phyloP scores from a whole-genome alignment of 2,888 invertebrate species.

The Dyspetes luteomarginatus region DNA sequence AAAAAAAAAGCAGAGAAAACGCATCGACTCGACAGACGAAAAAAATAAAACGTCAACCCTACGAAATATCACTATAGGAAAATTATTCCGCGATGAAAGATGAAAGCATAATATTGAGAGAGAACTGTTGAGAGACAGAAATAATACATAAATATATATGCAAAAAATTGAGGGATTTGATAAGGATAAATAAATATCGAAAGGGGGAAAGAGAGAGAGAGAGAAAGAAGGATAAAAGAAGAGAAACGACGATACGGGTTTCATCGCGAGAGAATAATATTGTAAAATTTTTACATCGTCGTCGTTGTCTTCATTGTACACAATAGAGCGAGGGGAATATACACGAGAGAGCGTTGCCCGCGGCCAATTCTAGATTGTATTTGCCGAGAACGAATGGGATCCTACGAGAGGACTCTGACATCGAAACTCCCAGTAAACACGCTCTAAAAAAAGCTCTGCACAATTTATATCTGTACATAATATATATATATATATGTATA shows the following conservation, averaged over 20 bases:
- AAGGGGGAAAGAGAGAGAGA: not conserved
- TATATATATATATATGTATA: not conserved
- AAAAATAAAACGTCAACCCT: conserved; percentile 7
- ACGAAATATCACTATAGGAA: not conserved
- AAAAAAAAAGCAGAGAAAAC: not conserved
- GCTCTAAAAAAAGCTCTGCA: not conserved
- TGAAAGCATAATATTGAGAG: not conserved
- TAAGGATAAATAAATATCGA: conserved; percentile 24
- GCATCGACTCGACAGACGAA: conserved; percentile 10
- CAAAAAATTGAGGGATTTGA: conserved; percentile 16
- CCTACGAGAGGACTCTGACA: conserved; percentile 27
- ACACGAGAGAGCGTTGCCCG: conserved; percentile 59
- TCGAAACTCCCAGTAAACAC: not conserved
- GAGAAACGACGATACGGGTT: conserved; percentile 46
- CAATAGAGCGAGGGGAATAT: too few species aligned
- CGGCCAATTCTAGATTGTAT: conserved; percentile 33
- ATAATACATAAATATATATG: not conserved
- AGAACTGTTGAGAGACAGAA: conserved; percentile 13
- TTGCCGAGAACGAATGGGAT: conserved; percentile 36
- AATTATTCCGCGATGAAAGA: not conserved
- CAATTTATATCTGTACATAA: not conserved
- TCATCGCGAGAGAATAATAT: conserved; percentile 21
- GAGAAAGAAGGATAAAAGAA: conserved; percentile 9
- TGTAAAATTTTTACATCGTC: conserved; percentile 11
- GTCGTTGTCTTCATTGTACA: not conserved